Base-by-base conservation (phyloP, 2,113 vertebrate species). In the Ciconia boyciana region DNA sequence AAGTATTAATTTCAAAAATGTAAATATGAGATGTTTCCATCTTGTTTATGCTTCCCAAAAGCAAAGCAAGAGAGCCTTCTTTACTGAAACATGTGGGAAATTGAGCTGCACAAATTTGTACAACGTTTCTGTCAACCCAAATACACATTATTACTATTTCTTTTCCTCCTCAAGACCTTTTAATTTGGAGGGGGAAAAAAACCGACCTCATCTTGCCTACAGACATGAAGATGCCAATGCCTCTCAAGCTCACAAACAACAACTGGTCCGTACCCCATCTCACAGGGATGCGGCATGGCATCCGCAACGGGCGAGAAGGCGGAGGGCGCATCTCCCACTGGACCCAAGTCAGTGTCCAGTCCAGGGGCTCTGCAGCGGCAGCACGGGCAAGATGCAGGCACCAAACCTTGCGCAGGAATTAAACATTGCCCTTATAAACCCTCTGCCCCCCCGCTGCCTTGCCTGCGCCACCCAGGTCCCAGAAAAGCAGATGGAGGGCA, bases 21-120 rank as follows among this genome's bases (percentile, higher is more conserved):
- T 87, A 89, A 94, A 85, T 44, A 89, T 11, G 34, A 92, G 46
- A 69, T 0, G 0, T 6, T 91, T 83, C 61, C 52, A 84, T 76
- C 61, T 83, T 82, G 70, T 87, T 85, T 36, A 79, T 31, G 24
- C 49, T 85, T 82, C 78, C 89, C 87, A 85, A 94, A 95, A 91
- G 81, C 84, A 89, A 94, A 85, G 61, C 44, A 34, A 39, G n/a
- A 65, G 46, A 79, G 11, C 28, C 25, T 25, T 57, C 65, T 68
- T 93, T 62, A 85, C 54, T 16, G 66, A 90, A 96, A 91, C 0
- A 69, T 4, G 25, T 12, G 58, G 79, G 78, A 96, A 96, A 96
- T 85, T 16, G 84, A 94, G 75, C 92, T 80, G 92, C 94, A 94
- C 87, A 88, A 91, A 93, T 90, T 7, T 10, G 19, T 41, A 74